These are phyloP conservation scores for Calyptommatus sinebrachiatus DNA, from an alignment of 2,113 vertebrate species.

Conservation along the genomic window DNA sequence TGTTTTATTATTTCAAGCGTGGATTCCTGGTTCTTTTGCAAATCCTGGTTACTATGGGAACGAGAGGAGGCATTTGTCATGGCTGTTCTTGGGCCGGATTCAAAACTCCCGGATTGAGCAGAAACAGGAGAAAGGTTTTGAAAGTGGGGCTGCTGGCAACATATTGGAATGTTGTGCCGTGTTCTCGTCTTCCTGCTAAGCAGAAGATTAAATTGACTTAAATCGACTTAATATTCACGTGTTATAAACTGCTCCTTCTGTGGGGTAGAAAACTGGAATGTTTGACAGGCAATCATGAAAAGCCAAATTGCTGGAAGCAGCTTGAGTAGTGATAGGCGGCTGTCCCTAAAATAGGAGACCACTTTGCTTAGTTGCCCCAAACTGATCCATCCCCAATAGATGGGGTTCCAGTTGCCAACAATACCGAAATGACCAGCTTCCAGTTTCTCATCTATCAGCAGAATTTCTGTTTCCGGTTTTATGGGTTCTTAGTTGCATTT, in stretches of 20 bases:
- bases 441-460: too few species aligned
- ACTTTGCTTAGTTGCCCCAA: background rate
- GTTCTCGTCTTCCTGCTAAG: background rate
- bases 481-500: too few species aligned
- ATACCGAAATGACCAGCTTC: too few species aligned
- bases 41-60: constrained; percentile 68
- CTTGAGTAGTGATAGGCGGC: background rate
- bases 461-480: too few species aligned
- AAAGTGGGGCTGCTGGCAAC: background rate
- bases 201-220: background rate
- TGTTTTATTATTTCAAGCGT: constrained; percentile 71
- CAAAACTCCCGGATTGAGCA: constrained; percentile 58
- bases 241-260: rapidly evolving
- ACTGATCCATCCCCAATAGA: background rate
- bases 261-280: background rate
- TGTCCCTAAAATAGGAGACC: background rate
- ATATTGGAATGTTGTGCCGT: background rate
- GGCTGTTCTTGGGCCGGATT: constrained; percentile 70
- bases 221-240: background rate
- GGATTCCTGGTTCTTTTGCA: constrained; percentile 66
- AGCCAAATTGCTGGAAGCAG: background rate
- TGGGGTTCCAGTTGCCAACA: too few species aligned
- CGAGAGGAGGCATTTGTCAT: constrained; percentile 73
- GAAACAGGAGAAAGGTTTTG: constrained; percentile 28
- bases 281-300: background rate